Base-by-base conservation (phyloP, 2,888 invertebrate genomes). In the Thymelicus lineola region DNA sequence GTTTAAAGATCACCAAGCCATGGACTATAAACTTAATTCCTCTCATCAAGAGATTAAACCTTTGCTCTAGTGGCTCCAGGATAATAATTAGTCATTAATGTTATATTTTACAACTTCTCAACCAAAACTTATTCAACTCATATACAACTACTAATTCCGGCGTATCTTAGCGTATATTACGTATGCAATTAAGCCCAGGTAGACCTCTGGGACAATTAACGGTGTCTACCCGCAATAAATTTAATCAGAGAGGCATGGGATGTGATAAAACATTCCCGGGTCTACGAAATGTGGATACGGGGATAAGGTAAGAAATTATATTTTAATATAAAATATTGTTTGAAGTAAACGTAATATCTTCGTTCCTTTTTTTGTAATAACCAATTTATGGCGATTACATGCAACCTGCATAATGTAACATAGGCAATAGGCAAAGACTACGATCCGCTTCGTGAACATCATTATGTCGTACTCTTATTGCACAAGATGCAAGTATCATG, bases 171-270 rank as follows among this genome's bases (percentile, higher is more conserved):
- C 46, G 57, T 69, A 69, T 69, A 69, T 69, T 63, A 63, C 62
- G 38, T 69, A 63, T 69, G 62, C 68, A 69, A 69, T 69, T 63
- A 69, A 69, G 68, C 20, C 68, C 57, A 69, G 68, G 68, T 63
- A 69, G 68, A 69, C 62, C 67, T 67, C 62, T 38, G 68, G 60
- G 55, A 68, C 68, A 62, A 68, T 68, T 68, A 68, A 68, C 68
- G 68, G 45, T 68, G 61, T 62, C 67, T 68, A 55, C 61, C 67
- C 61, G 67, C 67, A 67, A 67, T 67, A 67, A 67, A 67, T 67
- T 67, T 67, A 67, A 67, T 67, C 67, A 61, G 53, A 61, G 67
- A 61, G 67, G 67, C 61, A 45, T 35, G 61, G 67, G 67, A 42
- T 67, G 67, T 67, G 67, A 67, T 67, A 67, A 67, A 67, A 67